Evolutionary conservation across 2,888 invertebrate genomes (phyloP), one percentile per base, ranked within the genome.

Genomic region (Exocentrus adspersus): DNA sequence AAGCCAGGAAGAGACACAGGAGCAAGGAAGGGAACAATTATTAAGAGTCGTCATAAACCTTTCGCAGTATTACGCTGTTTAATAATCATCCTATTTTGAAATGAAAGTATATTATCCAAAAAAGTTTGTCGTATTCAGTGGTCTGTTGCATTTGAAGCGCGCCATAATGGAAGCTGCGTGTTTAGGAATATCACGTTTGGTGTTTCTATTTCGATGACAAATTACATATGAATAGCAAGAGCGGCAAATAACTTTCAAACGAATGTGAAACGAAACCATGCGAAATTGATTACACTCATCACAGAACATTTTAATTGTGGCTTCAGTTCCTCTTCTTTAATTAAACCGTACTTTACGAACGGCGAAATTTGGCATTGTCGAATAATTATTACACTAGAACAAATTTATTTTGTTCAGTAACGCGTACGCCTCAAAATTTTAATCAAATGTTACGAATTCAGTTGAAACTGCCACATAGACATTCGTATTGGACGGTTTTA

Each of bases 311-410:
- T 37, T 37, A 37, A 37, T 37, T 37, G 2, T 37, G 4, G 9
- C 32, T 2, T 2, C 32, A 32, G n/a, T 32, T 32, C 32, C 37
- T 37, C 37, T 50, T 30, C 50, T 50, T 50, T 50, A 28, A 50
- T 50, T 50, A 50, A 50, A 50, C 6, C 12, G 24, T 4, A 48
- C 9, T 48, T 28, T 50, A 14, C 30, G 50, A 50, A 28, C 16
- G 50, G 7, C 28, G 16, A 50, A 50, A 24, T 50, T 28, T 17
- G 5, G 9, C 50, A 50, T 50, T 50, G 10, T 21, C 30, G 28
- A 30, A 30, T 50, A 50, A 30, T 50, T 30, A 37, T 37, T 37
- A 37, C 37, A 12, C 5, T 5, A 37, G n/a, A 5, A 14, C 12
- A 37, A 37, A 3, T 12, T 2, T 10, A 5, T 12, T 12, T 37